Evolutionary conservation across 2,797 vertebrate species (phyloP).

Genomic region (Arnoldichthys spilopterus): DNA sequence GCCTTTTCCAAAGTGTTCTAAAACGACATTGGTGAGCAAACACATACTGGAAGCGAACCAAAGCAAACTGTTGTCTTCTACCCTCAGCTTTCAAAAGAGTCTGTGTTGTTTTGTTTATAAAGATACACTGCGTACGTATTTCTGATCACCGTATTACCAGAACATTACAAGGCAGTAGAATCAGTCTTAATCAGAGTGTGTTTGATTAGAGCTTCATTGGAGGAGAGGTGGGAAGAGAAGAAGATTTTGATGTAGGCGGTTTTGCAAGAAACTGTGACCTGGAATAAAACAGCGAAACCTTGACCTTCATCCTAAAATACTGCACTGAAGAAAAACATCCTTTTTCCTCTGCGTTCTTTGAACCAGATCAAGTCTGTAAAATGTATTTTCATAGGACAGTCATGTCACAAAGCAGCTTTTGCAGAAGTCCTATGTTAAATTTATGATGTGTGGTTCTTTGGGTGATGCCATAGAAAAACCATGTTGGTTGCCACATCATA

Average conservation of each 20-base stretch:
- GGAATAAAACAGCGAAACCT: neutral
- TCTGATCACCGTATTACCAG: conserved; percentile 17
- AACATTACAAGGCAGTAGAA: conserved; percentile 9
- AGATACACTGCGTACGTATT: neutral
- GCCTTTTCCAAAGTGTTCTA: conserved; percentile 10
- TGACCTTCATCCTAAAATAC: neutral
- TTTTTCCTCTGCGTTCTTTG: neutral
- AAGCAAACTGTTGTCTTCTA: neutral
- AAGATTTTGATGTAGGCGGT: neutral
- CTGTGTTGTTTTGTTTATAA: neutral
- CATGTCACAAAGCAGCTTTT: no score
- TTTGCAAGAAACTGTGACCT: neutral
- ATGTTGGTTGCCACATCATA: no score
- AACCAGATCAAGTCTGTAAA: neutral
- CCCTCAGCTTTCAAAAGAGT: neutral
- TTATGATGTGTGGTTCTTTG: no score
- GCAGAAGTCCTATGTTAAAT: no score
- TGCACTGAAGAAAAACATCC: neutral
- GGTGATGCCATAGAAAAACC: no score
- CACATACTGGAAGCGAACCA: neutral
- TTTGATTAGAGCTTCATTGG: neutral
- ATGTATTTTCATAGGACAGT: no score
- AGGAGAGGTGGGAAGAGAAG: conserved; percentile 11
- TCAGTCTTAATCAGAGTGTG: neutral
- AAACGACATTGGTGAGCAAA: neutral